These are phyloP conservation scores for Amphipyra tragopoginis DNA, from an alignment of 2,888 invertebrate genomes.

Conservation along the genomic window DNA sequence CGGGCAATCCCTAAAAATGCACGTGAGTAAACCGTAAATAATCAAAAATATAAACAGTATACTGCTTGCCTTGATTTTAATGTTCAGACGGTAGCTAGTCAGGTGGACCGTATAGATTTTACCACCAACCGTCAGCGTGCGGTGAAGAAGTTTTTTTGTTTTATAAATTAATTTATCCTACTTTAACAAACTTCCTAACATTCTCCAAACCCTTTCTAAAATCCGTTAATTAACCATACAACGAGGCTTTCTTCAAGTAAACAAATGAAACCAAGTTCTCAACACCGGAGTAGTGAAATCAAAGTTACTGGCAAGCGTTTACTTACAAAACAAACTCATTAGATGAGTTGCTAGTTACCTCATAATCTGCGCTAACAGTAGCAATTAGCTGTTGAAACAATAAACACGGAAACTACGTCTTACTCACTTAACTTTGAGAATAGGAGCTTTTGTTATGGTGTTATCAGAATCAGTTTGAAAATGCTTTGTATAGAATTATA, in stretches of 20 bases:
- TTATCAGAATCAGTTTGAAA: slow-evolving; percentile 3
- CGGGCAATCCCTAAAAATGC: no score
- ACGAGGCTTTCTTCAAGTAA: slow-evolving; percentile 11
- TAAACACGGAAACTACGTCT: slow-evolving; percentile 43
- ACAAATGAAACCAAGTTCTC: slow-evolving; percentile 37
- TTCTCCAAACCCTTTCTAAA: neutral
- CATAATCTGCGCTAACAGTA: slow-evolving; percentile 51
- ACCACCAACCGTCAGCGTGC: no score
- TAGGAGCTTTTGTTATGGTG: slow-evolving; percentile 27
- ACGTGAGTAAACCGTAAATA: no score
- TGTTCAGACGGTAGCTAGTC: no score
- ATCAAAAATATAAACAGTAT: no score
- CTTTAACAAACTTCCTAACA: no score
- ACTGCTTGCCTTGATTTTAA: no score
- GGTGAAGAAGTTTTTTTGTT: neutral
- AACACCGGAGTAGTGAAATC: slow-evolving; percentile 39
- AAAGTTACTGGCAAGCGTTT: slow-evolving; percentile 52
- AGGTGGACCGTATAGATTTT: no score
- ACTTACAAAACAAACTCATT: slow-evolving; percentile 54
- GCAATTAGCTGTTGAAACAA: slow-evolving; percentile 55
- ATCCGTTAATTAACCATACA: slow-evolving; percentile 40
- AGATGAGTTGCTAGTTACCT: slow-evolving; percentile 56
- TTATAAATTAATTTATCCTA: neutral
- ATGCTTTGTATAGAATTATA: neutral
- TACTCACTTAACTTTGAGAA: slow-evolving; percentile 32